These are phyloP conservation scores for Limnephilus rhombicus DNA, from an alignment of 2,888 invertebrate species.

Conservation along the genomic window DNA sequence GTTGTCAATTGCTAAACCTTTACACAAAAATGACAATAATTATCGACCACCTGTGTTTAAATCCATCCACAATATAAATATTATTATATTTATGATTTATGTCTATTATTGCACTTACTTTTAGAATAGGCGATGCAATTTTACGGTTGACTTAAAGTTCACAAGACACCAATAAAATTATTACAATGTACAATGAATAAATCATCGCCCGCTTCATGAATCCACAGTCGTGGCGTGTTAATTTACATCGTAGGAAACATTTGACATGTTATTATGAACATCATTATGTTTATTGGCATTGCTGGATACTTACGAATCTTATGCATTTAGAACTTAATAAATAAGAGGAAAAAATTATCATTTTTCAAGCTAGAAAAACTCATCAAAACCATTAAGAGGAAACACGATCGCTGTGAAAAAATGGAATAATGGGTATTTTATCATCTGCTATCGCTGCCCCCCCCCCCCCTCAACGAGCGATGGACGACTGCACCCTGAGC, in stretches of 20 bases:
- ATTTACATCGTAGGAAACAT: background rate
- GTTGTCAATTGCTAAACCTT: background rate
- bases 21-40: background rate
- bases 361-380: too few species aligned
- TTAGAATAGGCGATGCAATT: slow-evolving; percentile 10
- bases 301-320: background rate
- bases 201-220: slow-evolving; percentile 6
- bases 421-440: too few species aligned
- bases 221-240: background rate
- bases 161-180: slow-evolving; percentile 30
- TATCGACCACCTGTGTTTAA: background rate
- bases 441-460: too few species aligned
- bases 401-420: too few species aligned
- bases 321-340: background rate
- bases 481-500: too few species aligned
- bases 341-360: background rate
- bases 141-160: slow-evolving; percentile 13
- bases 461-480: too few species aligned
- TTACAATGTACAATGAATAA: background rate
- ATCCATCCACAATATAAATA: background rate
- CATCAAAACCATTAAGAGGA: too few species aligned
- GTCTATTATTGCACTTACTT: slow-evolving; percentile 9
- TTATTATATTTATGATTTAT: background rate
- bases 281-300: background rate
- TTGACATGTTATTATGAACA: background rate